These are phyloP conservation scores for Oenanthe melanoleuca DNA, from an alignment of 2,113 vertebrate genomes.

Conservation along the genomic window DNA sequence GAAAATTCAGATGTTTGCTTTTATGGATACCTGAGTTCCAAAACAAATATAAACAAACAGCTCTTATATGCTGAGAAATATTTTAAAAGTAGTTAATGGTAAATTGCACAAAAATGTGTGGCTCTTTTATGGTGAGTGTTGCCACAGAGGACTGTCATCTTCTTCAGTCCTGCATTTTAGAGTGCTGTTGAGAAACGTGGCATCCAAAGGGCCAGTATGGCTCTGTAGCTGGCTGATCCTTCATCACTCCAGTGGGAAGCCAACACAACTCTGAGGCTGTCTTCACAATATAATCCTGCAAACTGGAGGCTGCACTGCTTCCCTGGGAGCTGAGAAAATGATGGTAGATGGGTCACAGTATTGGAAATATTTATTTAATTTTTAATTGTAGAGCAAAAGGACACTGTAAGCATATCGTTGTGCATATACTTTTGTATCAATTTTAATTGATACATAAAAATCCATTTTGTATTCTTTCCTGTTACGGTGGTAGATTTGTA, in stretches of 20 bases:
- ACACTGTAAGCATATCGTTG: background rate
- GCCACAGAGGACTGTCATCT: background rate
- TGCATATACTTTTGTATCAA: background rate
- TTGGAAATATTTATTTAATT: background rate
- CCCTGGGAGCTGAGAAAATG: background rate
- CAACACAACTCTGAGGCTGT: background rate
- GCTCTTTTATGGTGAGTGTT: background rate
- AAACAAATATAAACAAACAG: background rate
- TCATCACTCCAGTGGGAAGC: background rate
- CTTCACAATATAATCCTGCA: background rate
- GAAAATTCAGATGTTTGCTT: background rate
- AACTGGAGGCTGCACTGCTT: background rate
- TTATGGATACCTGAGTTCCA: background rate
- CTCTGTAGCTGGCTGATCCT: background rate
- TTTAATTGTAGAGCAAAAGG: background rate
- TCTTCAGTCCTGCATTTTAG: background rate
- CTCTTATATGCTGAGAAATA: background rate
- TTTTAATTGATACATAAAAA: background rate
- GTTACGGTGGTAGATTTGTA: background rate
- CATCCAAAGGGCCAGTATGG: background rate
- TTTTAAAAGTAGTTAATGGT: background rate
- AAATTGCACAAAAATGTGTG: background rate
- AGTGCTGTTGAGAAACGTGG: background rate
- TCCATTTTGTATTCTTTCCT: background rate
- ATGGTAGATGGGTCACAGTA: background rate